phyloP scores from a whole-genome alignment of 1,140 invertebrate genomes.

The Bombus fervidus region DNA sequence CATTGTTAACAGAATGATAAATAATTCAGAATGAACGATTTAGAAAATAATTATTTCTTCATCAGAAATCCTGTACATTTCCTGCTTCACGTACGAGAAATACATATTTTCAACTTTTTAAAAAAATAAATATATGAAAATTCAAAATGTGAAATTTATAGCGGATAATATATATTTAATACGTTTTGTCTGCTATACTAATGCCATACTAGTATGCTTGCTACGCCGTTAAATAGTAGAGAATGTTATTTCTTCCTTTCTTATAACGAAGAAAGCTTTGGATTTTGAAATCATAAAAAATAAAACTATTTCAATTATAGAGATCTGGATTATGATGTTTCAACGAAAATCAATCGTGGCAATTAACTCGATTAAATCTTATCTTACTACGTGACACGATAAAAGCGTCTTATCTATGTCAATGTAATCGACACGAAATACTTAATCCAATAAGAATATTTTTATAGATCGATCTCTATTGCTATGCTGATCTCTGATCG shows the following conservation, averaged over 20 bases:
- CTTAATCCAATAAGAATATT: too few relatives aligned
- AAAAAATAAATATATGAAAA: too few relatives aligned
- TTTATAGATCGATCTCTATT: not conserved
- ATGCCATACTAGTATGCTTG: too few relatives aligned
- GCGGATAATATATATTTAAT: too few relatives aligned
- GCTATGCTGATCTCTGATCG: not conserved
- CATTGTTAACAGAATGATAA: not conserved
- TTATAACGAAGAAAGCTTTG: too few relatives aligned
- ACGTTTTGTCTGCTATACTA: too few relatives aligned
- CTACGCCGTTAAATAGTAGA: too few relatives aligned
- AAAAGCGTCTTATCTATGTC: not conserved
- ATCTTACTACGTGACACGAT: slow-evolving; percentile 29
- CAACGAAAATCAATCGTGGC: not conserved
- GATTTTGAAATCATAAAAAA: not conserved
- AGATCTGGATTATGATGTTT: not conserved
- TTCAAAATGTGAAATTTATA: too few relatives aligned
- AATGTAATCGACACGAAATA: not conserved
- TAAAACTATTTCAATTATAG: not conserved
- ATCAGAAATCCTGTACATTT: not conserved
- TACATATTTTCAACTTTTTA: too few relatives aligned
- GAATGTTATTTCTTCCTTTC: too few relatives aligned
- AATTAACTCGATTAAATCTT: not conserved
- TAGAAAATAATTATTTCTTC: not conserved
- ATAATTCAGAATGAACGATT: not conserved
- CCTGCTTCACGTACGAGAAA: not conserved